Conservation (phyloP, 2,888 invertebrate species). For the Euphydryas editha region DNA sequence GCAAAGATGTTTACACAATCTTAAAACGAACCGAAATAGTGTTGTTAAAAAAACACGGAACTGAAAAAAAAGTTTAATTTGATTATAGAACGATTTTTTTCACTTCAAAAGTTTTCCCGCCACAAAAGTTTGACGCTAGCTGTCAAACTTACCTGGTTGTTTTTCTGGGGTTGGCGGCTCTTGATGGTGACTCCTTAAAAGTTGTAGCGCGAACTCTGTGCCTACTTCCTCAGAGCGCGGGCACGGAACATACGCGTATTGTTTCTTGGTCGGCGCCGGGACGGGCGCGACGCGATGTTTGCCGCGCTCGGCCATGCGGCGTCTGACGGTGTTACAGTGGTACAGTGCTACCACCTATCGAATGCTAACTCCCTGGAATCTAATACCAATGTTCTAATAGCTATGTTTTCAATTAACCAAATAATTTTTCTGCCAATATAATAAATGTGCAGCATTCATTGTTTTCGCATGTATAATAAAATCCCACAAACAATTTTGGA, state of each 20-base stretch:
- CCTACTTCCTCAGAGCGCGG: slow-evolving; percentile 81
- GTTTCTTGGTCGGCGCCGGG: slow-evolving; percentile 75
- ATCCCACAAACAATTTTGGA: no score
- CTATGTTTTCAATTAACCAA: background rate
- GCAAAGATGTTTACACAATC: background rate
- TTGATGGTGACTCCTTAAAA: slow-evolving; percentile 53
- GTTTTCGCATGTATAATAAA: no score
- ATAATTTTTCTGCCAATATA: background rate
- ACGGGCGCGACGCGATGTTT: slow-evolving; percentile 80
- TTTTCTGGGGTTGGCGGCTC: slow-evolving; percentile 60
- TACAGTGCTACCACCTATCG: slow-evolving; percentile 52
- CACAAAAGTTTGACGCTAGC: slow-evolving; percentile 18
- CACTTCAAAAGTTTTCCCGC: slow-evolving; percentile 44
- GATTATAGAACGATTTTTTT: background rate
- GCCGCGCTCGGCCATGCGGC: slow-evolving; percentile 81
- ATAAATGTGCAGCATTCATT: no score
- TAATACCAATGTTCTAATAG: slow-evolving; percentile 13
- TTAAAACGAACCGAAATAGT: background rate
- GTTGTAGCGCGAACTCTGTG: slow-evolving; percentile 73
- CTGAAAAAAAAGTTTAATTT: background rate
- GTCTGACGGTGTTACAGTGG: slow-evolving; percentile 60
- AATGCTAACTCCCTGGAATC: slow-evolving; percentile 40
- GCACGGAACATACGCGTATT: slow-evolving; percentile 80
- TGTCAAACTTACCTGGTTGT: slow-evolving; percentile 49
- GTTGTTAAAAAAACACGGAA: background rate